phyloP scores from a whole-genome alignment of 2,888 invertebrate species.

The Agrilus cyanescens region DNA sequence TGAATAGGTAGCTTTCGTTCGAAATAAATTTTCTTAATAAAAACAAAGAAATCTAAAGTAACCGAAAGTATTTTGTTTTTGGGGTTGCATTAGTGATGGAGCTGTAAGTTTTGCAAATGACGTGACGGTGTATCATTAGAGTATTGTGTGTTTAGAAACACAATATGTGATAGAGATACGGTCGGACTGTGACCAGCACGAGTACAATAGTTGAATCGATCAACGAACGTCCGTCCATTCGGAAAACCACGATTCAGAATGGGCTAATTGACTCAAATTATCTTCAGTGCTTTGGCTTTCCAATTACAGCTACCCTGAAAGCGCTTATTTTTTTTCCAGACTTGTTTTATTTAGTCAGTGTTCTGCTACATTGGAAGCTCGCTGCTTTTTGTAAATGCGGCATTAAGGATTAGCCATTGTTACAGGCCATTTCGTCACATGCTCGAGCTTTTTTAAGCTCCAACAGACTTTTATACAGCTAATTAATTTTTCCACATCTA shows the following conservation, averaged over 20 bases:
- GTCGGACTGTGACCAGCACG: constrained; percentile 31
- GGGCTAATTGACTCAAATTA: constrained; percentile 30
- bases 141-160: constrained; percentile 31
- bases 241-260: constrained; percentile 30
- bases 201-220: constrained; percentile 27
- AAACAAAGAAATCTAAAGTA: background rate
- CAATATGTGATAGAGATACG: constrained; percentile 31
- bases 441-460: no score
- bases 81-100: constrained; percentile 11
- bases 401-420: no score
- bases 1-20: background rate
- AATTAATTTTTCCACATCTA: no score
- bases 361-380: constrained; percentile 3
- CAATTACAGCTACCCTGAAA: constrained; percentile 18
- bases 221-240: constrained; percentile 24
- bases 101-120: constrained; percentile 16
- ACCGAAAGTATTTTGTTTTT: constrained; percentile 9
- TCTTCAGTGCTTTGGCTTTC: constrained; percentile 25
- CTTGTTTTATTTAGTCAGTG: constrained; percentile 9
- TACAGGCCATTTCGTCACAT: no score
- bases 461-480: no score
- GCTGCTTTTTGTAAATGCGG: background rate
- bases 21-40: background rate
- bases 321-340: constrained; percentile 23
- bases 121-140: constrained; percentile 29